Percentiles rank a stretch among this genome's conserved stretches.
phyloP scores from a whole-genome alignment of 2,113 vertebrate species.

The Hydrochoerus hydrochaeris region DNA sequence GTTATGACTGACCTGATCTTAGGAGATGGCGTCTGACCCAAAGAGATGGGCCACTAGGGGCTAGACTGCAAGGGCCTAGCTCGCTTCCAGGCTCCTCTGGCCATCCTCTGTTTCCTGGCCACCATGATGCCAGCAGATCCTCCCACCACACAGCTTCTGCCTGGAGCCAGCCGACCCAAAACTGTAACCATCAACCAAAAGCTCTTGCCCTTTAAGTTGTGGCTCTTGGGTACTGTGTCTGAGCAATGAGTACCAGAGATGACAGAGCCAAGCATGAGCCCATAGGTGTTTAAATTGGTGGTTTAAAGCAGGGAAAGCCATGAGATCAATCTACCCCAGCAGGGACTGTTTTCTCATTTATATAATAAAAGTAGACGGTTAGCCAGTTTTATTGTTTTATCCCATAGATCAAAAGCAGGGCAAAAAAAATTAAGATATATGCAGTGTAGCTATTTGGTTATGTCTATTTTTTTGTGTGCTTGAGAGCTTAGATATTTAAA shows the following conservation, averaged over 20 bases:
- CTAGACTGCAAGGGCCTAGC: neutral
- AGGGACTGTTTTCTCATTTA: neutral
- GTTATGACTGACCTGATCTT: neutral
- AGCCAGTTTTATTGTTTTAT: neutral
- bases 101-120: neutral
- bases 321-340: fast-evolving
- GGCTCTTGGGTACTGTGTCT: neutral
- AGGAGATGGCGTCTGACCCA: neutral
- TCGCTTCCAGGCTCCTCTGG: neutral
- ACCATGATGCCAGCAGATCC: neutral
- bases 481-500: neutral
- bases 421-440: neutral
- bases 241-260: neutral
- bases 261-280: neutral
- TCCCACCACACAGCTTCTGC: neutral
- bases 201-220: neutral
- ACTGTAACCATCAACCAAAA: neutral
- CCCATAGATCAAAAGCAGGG: neutral
- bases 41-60: neutral
- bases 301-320: neutral
- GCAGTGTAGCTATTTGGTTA: neutral
- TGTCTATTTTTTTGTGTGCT: neutral
- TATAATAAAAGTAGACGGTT: neutral
- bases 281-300: neutral
- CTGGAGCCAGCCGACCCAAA: neutral